These are phyloP conservation scores for Epinephelus fuscoguttatus DNA, from an alignment of 2,113 vertebrate genomes.

Conservation along the genomic window DNA sequence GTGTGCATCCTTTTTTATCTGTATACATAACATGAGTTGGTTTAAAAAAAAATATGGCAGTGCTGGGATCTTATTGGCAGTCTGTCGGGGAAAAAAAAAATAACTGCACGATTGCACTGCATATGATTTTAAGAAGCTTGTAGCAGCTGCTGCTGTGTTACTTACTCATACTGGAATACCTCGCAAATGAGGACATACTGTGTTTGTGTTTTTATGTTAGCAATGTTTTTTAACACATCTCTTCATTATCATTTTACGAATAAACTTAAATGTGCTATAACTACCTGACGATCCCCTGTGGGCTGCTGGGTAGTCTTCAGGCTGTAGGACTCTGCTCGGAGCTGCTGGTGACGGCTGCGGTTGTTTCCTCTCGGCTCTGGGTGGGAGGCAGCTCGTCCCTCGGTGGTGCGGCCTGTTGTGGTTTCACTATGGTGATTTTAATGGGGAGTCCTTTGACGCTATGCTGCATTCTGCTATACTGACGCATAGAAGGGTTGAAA, in stretches of 20 bases:
- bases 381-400: slow-evolving; percentile 83
- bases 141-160: neutral
- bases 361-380: slow-evolving; percentile 84
- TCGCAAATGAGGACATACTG: neutral
- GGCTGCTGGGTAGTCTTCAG: slow-evolving; percentile 81
- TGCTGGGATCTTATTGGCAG: neutral
- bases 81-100: neutral
- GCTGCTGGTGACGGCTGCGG: slow-evolving; percentile 85
- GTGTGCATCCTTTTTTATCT: neutral
- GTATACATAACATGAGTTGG: neutral
- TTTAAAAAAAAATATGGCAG: neutral
- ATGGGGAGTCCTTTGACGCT: slow-evolving; percentile 78
- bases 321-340: slow-evolving; percentile 87
- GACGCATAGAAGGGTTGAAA: slow-evolving; percentile 85
- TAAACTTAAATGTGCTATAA: neutral
- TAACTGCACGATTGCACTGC: neutral
- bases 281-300: slow-evolving; percentile 78
- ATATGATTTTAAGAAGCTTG: neutral
- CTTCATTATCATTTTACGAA: neutral
- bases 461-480: slow-evolving; percentile 88
- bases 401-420: slow-evolving; percentile 75
- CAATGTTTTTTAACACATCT: neutral
- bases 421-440: slow-evolving; percentile 82
- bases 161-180: neutral
- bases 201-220: neutral